Percentiles rank a stretch among this genome's conserved stretches.
Evolutionary conservation across 2,888 invertebrate genomes (phyloP).

Genomic region (Apotomis betuletana): DNA sequence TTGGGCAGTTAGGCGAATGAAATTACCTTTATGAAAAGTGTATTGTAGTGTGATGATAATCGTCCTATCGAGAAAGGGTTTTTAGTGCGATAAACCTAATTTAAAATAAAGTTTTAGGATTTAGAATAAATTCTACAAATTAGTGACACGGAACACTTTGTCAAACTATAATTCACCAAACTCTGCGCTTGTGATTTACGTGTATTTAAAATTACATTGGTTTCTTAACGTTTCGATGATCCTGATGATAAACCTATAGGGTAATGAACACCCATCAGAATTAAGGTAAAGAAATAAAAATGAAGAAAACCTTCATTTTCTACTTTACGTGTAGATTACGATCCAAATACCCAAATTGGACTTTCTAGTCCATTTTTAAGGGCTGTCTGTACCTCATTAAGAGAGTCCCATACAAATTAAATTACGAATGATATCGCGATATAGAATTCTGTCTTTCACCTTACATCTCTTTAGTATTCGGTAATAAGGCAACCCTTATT

Average conservation of each 20-base stretch:
- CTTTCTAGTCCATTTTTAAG: conserved; percentile 16
- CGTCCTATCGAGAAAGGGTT: conserved; percentile 4
- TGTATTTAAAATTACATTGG: too few relatives aligned
- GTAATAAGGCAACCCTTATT: too few relatives aligned
- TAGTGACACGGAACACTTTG: too few relatives aligned
- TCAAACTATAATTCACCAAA: too few relatives aligned
- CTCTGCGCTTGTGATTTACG: too few relatives aligned
- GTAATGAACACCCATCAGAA: too few relatives aligned
- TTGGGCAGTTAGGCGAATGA: not conserved
- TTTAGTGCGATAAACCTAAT: not conserved
- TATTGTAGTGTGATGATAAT: not conserved
- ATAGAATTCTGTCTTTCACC: not conserved
- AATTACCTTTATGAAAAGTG: conserved; percentile 14
- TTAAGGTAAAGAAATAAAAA: not conserved
- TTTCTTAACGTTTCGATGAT: too few relatives aligned
- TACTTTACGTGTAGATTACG: too few relatives aligned
- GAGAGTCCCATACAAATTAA: conserved; percentile 22
- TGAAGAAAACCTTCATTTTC: conserved; percentile 8
- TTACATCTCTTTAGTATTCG: not conserved
- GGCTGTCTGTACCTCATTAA: conserved; percentile 22
- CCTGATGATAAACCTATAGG: too few relatives aligned
- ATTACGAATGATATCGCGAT: conserved; percentile 21
- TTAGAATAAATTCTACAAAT: too few relatives aligned
- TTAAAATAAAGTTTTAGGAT: too few relatives aligned
- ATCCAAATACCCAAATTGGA: not conserved